Conservation (phyloP, 2,888 invertebrate species). For the Rhopalosiphum nymphaeae region DNA sequence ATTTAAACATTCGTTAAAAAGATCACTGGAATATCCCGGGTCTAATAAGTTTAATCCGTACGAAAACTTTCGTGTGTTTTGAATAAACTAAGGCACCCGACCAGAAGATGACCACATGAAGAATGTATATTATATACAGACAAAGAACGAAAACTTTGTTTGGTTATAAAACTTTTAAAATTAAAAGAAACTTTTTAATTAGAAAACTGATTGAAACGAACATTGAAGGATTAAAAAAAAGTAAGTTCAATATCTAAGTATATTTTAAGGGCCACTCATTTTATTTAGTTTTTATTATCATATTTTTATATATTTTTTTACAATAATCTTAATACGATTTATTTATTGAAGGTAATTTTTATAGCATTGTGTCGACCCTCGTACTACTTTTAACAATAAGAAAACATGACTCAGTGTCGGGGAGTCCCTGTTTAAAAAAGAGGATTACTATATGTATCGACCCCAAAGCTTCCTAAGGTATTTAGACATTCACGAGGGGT, state of each 20-base stretch:
- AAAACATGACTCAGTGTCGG: slow-evolving; percentile 63
- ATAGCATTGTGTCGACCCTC: slow-evolving; percentile 26
- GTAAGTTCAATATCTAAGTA: not conserved
- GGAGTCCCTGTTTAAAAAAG: slow-evolving; percentile 43
- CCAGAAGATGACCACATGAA: slow-evolving; percentile 55
- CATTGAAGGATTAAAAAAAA: slow-evolving; percentile 40
- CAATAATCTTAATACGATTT: slow-evolving; percentile 37
- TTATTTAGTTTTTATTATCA: not conserved
- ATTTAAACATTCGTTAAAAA: slow-evolving; percentile 38
- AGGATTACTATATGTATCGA: slow-evolving; percentile 54
- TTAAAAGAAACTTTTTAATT: slow-evolving; percentile 59
- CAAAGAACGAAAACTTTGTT: slow-evolving; percentile 4
- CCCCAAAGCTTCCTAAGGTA: slow-evolving; percentile 63
- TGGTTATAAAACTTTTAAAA: slow-evolving; percentile 25
- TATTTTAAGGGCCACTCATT: slow-evolving; percentile 5
- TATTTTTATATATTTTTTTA: not conserved
- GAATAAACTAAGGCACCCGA: slow-evolving; percentile 40
- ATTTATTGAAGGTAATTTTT: slow-evolving; percentile 55
- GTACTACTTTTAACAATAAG: slow-evolving; percentile 41
- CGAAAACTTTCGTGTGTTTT: slow-evolving; percentile 40
- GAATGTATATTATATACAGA: not conserved
- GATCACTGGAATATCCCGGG: not conserved
- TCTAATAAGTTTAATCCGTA: slow-evolving; percentile 20
- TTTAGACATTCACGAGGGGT: slow-evolving; percentile 64
- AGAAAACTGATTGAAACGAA: slow-evolving; percentile 47